Evolutionary conservation across 2,113 vertebrate species (phyloP).

Genomic region (Bos javanicus): DNA sequence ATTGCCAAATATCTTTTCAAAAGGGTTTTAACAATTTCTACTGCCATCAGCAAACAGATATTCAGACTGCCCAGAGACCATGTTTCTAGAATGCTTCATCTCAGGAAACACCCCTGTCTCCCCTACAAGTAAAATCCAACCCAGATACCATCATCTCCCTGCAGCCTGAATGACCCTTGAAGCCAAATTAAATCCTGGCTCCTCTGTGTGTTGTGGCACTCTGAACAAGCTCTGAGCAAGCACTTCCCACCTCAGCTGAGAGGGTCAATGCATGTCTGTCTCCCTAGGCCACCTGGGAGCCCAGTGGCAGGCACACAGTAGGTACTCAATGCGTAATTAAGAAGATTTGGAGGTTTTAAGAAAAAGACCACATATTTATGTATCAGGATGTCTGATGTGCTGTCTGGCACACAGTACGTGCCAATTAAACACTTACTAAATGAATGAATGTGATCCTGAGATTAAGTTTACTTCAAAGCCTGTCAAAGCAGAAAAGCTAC

Average conservation of each 20-base stretch:
- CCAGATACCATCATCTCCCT: accelerated
- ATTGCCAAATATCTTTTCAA: background rate
- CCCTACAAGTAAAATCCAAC: background rate
- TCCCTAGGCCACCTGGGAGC: background rate
- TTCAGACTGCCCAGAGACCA: background rate
- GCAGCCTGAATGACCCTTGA: background rate
- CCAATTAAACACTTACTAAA: background rate
- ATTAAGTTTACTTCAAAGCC: background rate
- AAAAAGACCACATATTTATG: accelerated
- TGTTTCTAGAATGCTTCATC: background rate
- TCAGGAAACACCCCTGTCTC: background rate
- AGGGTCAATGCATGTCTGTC: background rate
- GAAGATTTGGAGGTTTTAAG: background rate
- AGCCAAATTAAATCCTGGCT: background rate
- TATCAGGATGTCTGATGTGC: background rate
- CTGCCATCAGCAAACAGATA: background rate
- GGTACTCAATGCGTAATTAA: background rate
- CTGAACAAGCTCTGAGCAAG: too few species aligned
- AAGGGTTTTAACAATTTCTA: background rate
- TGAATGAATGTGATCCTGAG: background rate
- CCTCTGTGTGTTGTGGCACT: accelerated
- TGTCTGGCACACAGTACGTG: background rate
- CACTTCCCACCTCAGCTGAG: too few species aligned
- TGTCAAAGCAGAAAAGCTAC: background rate
- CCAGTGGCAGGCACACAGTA: background rate